These are phyloP conservation scores for Cheilosia grossa DNA, from an alignment of 2,888 invertebrate species.

Conservation along the genomic window DNA sequence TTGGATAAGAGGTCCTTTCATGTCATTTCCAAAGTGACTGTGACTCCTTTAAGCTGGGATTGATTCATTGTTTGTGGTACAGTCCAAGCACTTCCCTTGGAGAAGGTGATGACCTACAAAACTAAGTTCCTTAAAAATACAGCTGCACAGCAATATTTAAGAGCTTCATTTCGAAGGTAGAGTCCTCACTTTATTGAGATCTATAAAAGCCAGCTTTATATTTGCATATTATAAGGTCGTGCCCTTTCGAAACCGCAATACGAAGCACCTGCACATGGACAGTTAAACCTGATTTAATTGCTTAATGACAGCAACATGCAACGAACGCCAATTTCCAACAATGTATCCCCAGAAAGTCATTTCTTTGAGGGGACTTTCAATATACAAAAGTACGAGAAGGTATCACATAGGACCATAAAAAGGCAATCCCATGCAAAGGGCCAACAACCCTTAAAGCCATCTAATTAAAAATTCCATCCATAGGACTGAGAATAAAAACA, in stretches of 20 bases:
- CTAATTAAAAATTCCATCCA: constrained; percentile 32
- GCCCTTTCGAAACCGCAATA: constrained; percentile 13
- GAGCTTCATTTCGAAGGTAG: too few relatives aligned
- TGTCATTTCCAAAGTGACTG: too few relatives aligned
- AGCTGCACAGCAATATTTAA: too few relatives aligned
- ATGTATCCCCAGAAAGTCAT: constrained; percentile 25
- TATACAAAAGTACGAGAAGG: not conserved
- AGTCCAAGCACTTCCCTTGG: too few relatives aligned
- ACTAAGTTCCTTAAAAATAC: too few relatives aligned
- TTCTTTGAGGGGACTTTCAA: not conserved
- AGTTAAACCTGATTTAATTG: constrained; percentile 49
- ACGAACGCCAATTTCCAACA: constrained; percentile 29
- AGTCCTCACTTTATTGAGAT: not conserved
- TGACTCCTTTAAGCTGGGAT: too few relatives aligned
- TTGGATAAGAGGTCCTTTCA: too few relatives aligned
- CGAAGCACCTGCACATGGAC: constrained; percentile 12
- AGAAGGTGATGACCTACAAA: too few relatives aligned
- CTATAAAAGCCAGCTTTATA: not conserved
- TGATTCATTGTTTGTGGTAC: too few relatives aligned
- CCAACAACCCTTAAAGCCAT: constrained; percentile 25
- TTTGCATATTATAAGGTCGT: constrained; percentile 1
- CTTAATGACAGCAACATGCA: constrained; percentile 44
- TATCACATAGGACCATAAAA: constrained; percentile 27
- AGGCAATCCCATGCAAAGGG: constrained; percentile 25
- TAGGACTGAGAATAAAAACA: not conserved